Evolutionary conservation across 2,888 invertebrate genomes (phyloP).

Genomic region (Halictus ligatus): DNA sequence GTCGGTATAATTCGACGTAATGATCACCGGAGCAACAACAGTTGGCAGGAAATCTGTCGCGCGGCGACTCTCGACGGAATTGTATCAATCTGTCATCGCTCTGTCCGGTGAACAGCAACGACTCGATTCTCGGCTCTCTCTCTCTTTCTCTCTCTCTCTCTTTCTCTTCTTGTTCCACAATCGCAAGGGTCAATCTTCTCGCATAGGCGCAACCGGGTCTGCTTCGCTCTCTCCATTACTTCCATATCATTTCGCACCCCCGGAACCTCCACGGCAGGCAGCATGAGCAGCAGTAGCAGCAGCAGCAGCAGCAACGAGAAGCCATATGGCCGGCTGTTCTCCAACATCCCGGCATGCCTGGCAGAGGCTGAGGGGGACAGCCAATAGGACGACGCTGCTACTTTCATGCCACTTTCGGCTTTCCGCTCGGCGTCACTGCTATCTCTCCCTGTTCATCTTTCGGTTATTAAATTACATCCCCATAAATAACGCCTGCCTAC

Average conservation of each 20-base stretch:
- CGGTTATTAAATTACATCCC: slow-evolving; percentile 83
- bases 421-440: slow-evolving; percentile 73
- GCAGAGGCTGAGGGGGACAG: slow-evolving; percentile 46
- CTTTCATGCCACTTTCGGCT: slow-evolving; percentile 81
- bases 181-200: slow-evolving; percentile 82
- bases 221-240: slow-evolving; percentile 79
- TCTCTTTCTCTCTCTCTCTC: too few relatives aligned
- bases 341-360: slow-evolving; percentile 32
- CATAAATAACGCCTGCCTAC: slow-evolving; percentile 81
- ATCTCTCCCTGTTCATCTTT: slow-evolving; percentile 80
- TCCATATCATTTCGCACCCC: slow-evolving; percentile 84
- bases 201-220: slow-evolving; percentile 77
- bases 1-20: slow-evolving; percentile 76
- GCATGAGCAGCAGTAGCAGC: slow-evolving; percentile 4
- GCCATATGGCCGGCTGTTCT: slow-evolving; percentile 78
- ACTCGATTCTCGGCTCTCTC: slow-evolving; percentile 6
- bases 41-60: slow-evolving; percentile 84
- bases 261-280: slow-evolving; percentile 63
- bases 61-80: slow-evolving; percentile 81
- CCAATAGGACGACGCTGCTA: slow-evolving; percentile 75
- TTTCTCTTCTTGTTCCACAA: slow-evolving; percentile 67
- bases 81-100: slow-evolving; percentile 84
- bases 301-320: slow-evolving; percentile 6
- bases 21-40: slow-evolving; percentile 76
- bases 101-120: slow-evolving; percentile 55